phyloP scores from a whole-genome alignment of 2,888 invertebrate genomes.

The Drosophila colorata region DNA sequence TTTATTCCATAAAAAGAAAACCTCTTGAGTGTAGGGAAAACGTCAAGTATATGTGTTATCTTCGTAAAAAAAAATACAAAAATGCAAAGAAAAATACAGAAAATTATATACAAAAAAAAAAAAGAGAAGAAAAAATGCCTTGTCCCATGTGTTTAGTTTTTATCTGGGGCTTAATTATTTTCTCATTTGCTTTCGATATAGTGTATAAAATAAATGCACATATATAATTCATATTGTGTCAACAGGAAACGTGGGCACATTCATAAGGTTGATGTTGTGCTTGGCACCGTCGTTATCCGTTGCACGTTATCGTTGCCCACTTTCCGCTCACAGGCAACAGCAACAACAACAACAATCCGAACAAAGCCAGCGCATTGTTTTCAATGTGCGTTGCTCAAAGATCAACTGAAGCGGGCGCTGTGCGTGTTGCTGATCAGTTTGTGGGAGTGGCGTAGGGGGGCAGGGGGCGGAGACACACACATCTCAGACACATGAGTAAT shows the following conservation, averaged over 20 bases:
- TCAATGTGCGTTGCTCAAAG: conserved; percentile 36
- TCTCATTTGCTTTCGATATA: conserved; percentile 49
- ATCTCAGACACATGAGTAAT: conserved; percentile 41
- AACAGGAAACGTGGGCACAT: conserved; percentile 74
- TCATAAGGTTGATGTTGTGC: conserved; percentile 57
- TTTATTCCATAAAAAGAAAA: conserved; percentile 46
- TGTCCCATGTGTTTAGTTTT: conserved; percentile 35
- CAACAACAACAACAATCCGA: conserved; percentile 7
- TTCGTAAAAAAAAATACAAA: conserved; percentile 20
- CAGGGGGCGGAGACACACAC: background rate
- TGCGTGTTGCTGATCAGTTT: conserved; percentile 17
- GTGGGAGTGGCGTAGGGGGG: background rate
- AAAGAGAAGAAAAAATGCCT: conserved; percentile 7
- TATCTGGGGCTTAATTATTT: conserved; percentile 58
- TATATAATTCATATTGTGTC: conserved; percentile 49
- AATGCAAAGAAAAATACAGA: background rate
- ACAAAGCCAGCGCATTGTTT: conserved; percentile 58
- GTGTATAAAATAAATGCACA: background rate
- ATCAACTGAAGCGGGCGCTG: conserved; percentile 37
- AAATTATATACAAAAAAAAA: background rate
- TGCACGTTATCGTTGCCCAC: conserved; percentile 61
- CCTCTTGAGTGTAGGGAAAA: conserved; percentile 49
- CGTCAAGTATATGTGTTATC: conserved; percentile 45
- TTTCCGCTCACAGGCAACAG: conserved; percentile 52
- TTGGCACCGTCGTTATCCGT: conserved; percentile 55